Evolutionary conservation across 2,888 invertebrate species (phyloP).

Genomic region (Amiota minor): DNA sequence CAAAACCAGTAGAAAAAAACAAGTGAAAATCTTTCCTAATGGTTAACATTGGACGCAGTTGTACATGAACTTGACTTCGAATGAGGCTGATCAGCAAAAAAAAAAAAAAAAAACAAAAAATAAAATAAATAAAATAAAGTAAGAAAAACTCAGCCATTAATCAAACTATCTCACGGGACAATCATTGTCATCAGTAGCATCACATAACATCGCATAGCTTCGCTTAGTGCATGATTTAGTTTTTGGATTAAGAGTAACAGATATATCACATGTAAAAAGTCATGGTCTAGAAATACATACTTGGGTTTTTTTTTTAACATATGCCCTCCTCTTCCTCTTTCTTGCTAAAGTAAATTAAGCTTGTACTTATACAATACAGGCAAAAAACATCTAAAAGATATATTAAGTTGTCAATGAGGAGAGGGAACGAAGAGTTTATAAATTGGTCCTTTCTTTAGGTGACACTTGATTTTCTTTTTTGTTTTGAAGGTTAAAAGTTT

Average conservation of each 20-base stretch:
- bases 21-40: slow-evolving; percentile 20
- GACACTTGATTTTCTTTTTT: slow-evolving; percentile 21
- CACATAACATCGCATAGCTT: slow-evolving; percentile 27
- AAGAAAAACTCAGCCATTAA: slow-evolving; percentile 60
- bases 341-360: slow-evolving; percentile 52
- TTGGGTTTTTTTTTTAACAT: slow-evolving; percentile 57
- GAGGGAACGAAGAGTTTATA: slow-evolving; percentile 40
- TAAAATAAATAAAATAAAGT: too few relatives aligned
- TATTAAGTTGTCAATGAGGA: slow-evolving; percentile 25
- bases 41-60: slow-evolving; percentile 21
- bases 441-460: slow-evolving; percentile 37
- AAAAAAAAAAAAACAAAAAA: too few relatives aligned
- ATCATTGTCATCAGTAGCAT: slow-evolving; percentile 36
- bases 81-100: too few relatives aligned
- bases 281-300: slow-evolving; percentile 26
- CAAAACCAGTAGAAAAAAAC: neutral
- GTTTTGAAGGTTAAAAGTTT: slow-evolving; percentile 9
- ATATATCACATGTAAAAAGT: slow-evolving; percentile 35
- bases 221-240: too few relatives aligned
- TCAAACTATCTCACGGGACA: slow-evolving; percentile 71
- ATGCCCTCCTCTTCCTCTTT: slow-evolving; percentile 39
- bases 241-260: neutral
- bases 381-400: neutral
- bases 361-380: slow-evolving; percentile 18
- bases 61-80: slow-evolving; percentile 9